Conservation (phyloP, 1,140 invertebrate species). For the Pseudomyrmex pallidus region DNA sequence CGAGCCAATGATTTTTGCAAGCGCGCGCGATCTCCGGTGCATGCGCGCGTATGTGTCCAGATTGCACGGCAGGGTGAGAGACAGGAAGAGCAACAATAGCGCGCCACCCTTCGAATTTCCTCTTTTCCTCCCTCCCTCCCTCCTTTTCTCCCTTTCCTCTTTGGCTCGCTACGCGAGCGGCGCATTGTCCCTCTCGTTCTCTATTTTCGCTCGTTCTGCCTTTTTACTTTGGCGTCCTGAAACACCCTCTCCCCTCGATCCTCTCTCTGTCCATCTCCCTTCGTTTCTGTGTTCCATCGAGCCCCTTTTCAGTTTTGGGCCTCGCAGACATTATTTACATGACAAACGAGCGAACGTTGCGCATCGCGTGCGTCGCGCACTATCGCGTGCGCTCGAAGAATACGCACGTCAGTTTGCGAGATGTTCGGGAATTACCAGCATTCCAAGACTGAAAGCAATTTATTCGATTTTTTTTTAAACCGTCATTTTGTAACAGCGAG, state of each 20-base stretch:
- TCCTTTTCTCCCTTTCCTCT: conserved; percentile 4
- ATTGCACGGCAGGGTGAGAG: conserved; percentile 43
- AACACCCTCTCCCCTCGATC: conserved; percentile 2
- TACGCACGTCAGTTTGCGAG: background rate
- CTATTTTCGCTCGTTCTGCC: conserved; percentile 26
- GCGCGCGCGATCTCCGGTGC: conserved; percentile 6
- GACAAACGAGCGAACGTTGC: conserved; percentile 48
- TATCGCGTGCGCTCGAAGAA: conserved; percentile 39
- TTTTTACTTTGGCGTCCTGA: conserved; percentile 18
- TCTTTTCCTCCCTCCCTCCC: conserved; percentile 21
- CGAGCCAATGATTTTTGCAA: conserved; percentile 78
- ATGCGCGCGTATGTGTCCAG: conserved; percentile 16
- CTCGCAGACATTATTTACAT: conserved; percentile 51
- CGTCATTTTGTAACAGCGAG: no score
- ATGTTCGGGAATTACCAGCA: background rate
- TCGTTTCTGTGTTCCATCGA: background rate
- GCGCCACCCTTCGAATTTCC: conserved; percentile 26
- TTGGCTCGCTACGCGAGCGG: background rate
- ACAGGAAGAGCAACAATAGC: conserved; percentile 43
- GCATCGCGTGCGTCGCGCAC: conserved; percentile 16
- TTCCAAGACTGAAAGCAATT: background rate
- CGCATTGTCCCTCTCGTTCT: conserved; percentile 41
- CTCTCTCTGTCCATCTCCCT: background rate
- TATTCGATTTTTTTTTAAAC: no score
- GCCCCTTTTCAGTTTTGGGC: conserved; percentile 15